These are phyloP conservation scores for Shargacucullia verbasci DNA, from an alignment of 2,888 invertebrate genomes.

Conservation along the genomic window DNA sequence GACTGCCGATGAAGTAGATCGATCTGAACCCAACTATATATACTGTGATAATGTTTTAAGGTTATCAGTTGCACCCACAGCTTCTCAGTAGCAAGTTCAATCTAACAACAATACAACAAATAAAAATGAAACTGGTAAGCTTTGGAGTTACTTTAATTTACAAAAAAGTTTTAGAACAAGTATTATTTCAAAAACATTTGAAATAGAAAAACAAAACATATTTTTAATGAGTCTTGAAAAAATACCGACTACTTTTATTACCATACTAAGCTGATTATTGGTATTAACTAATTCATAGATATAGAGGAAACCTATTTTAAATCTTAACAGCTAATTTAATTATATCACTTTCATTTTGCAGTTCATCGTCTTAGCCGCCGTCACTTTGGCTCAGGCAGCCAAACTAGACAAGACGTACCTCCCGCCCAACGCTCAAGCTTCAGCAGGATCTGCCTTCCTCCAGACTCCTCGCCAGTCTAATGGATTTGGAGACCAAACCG, in stretches of 20 bases:
- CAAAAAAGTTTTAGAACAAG: no score
- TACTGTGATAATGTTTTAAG: conserved; percentile 72
- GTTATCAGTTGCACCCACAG: conserved; percentile 76
- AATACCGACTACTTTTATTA: no score
- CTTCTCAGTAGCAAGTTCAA: conserved; percentile 63
- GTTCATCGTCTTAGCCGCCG: conserved; percentile 73
- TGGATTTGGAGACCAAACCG: conserved; percentile 40
- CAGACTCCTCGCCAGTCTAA: conserved; percentile 52
- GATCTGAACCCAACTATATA: conserved; percentile 79
- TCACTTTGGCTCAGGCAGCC: conserved; percentile 72
- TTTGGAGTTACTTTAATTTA: neutral
- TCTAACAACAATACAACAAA: conserved; percentile 30
- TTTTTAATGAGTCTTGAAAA: no score
- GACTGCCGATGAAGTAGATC: conserved; percentile 79
- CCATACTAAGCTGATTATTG: no score
- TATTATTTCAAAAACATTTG: no score
- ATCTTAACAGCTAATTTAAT: neutral
- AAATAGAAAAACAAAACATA: no score
- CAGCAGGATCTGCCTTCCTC: conserved; percentile 52
- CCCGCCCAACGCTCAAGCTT: conserved; percentile 71
- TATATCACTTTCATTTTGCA: conserved; percentile 54
- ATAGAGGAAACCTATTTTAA: no score
- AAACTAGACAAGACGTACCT: conserved; percentile 81
- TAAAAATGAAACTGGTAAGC: conserved; percentile 79
- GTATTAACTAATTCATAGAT: no score